phyloP scores from a whole-genome alignment of 2,888 invertebrate genomes.

The Synanthedon formicaeformis region DNA sequence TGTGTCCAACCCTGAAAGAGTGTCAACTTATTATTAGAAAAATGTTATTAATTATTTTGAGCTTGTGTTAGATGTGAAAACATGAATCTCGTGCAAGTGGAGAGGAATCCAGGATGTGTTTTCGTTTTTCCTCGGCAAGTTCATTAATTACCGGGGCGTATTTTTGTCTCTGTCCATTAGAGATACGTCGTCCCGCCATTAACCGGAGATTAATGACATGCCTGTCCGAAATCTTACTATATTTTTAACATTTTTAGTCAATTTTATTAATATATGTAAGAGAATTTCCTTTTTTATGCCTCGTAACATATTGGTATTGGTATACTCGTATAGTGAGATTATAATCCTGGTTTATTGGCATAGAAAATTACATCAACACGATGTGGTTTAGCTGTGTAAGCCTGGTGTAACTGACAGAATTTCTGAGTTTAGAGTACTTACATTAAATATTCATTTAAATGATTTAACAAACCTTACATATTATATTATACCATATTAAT shows the following conservation, averaged over 20 bases:
- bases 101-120: conserved; percentile 12
- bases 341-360: no score
- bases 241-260: conserved; percentile 18
- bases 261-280: conserved; percentile 2
- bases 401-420: no score
- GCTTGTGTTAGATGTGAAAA: not conserved
- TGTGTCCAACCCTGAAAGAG: no score
- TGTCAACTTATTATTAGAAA: no score
- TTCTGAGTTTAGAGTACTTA: no score
- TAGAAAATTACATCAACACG: no score
- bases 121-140: conserved; percentile 26
- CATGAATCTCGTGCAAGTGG: not conserved
- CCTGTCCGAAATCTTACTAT: conserved; percentile 21
- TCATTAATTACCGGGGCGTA: conserved; percentile 51
- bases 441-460: no score
- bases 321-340: not conserved
- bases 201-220: conserved; percentile 48
- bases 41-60: no score
- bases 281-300: not conserved
- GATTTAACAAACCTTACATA: no score
- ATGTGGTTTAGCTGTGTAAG: no score
- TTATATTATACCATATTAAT: no score
- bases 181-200: conserved; percentile 47
- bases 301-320: not conserved
- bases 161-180: conserved; percentile 60